Evolutionary conservation across 2,113 vertebrate genomes (phyloP).

Genomic region (Syngnathus floridae): DNA sequence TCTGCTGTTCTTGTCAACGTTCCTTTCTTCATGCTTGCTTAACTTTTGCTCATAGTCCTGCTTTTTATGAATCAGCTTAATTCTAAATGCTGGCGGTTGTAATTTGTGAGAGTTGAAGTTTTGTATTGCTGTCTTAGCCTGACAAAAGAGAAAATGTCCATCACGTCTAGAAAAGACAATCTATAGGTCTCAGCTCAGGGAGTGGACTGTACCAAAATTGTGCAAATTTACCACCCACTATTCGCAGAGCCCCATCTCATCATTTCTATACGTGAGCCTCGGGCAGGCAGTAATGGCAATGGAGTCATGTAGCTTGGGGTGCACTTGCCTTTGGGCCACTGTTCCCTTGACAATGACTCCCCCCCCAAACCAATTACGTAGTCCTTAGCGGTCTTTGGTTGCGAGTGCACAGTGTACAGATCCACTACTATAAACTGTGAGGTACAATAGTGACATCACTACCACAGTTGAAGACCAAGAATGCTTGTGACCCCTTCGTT

Average conservation of each 20-base stretch:
- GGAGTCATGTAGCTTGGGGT: constrained; percentile 32
- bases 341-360: constrained; percentile 35
- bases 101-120: neutral
- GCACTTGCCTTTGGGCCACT: constrained; percentile 46
- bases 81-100: neutral
- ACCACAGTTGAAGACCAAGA: constrained; percentile 3
- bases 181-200: neutral
- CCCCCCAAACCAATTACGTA: constrained; percentile 43
- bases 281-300: constrained; percentile 34
- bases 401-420: constrained; percentile 42
- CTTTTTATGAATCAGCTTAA: neutral
- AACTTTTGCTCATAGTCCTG: constrained; percentile 17
- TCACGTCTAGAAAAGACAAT: neutral
- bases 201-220: constrained; percentile 11
- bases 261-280: constrained; percentile 29
- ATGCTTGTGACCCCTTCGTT: neutral
- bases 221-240: constrained; percentile 15
- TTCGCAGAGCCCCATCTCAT: constrained; percentile 22
- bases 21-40: constrained; percentile 23
- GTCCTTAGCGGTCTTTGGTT: constrained; percentile 38
- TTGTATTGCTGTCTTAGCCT: neutral
- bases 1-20: constrained; percentile 46
- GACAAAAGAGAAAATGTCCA: neutral
- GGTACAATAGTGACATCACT: constrained; percentile 36
- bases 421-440: constrained; percentile 15